Percentiles rank a stretch among this genome's conserved stretches.
phyloP scores from a whole-genome alignment of 1,140 invertebrate species.

The Palaemon carinicauda region DNA sequence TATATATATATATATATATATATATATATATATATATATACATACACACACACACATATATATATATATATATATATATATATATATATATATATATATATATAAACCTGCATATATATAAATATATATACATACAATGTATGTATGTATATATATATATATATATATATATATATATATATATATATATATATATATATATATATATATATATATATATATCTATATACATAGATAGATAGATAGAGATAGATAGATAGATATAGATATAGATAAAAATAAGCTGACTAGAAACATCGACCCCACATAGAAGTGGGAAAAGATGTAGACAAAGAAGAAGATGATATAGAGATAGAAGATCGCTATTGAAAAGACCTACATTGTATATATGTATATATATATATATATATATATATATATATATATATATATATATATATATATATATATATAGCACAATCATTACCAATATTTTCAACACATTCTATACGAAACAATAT shows the following conservation, averaged over 20 bases:
- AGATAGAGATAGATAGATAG: not conserved
- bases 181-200: not conserved
- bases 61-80: constrained; percentile 20
- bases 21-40: constrained; percentile 16
- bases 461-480: too few species aligned
- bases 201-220: constrained; percentile 9
- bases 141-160: not conserved
- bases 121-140: not conserved
- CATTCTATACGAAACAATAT: not conserved
- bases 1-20: constrained; percentile 7
- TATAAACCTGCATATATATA: not conserved
- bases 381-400: not conserved
- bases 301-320: too few species aligned
- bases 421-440: constrained; percentile 10
- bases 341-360: too few species aligned
- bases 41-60: constrained; percentile 7
- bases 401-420: constrained; percentile 6
- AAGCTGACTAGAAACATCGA: too few species aligned
- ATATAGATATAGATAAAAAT: not conserved
- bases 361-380: too few species aligned
- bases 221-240: not conserved
- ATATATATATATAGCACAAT: not conserved
- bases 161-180: not conserved
- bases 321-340: too few species aligned
- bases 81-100: constrained; percentile 22